Base-by-base conservation (phyloP, 2,888 invertebrate genomes). In the Pediacus dermestoides region DNA sequence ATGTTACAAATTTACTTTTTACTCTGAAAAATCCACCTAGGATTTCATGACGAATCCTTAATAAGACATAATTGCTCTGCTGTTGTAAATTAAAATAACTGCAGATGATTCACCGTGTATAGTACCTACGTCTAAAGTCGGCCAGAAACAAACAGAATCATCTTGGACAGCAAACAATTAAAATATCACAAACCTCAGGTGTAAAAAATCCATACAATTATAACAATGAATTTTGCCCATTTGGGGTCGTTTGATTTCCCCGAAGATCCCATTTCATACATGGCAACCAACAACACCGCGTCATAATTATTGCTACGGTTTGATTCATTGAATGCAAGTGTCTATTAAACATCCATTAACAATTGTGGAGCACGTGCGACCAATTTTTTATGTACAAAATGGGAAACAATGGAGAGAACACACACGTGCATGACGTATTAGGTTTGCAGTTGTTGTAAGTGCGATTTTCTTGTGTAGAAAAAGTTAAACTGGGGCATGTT, bases 391-490 rank as follows among this genome's bases (percentile, higher is more conserved):
- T 42, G 42, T 46, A 38, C 34, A 37, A 33, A 26, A 35, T 16
- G 12, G 11, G 35, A 46, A 34, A 46, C 46, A 46, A 46, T 47
- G 43, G 39, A n/a, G n/a, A n/a, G n/a, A 42, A 41, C 40, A 43
- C 45, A 41, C 46, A 47, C 45, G 43, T 45, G 47, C 50, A 46
- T 33, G 42, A 42, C 43, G 40, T 44, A 44, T 44, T 45, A 47
- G 44, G 44, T 32, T n/a, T n/a, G n/a, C n/a, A n/a, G n/a, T n/a
- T n/a, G n/a, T n/a, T n/a, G n/a, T n/a, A n/a, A n/a, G n/a, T n/a
- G n/a, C n/a, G n/a, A n/a, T n/a, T n/a, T n/a, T n/a, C n/a, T n/a
- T n/a, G n/a, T n/a, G n/a, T n/a, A n/a, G n/a, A n/a, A n/a, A n/a
- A n/a, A n/a, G n/a, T n/a, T n/a, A n/a, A n/a, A n/a, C n/a, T n/a